These are phyloP conservation scores for Caranx ignobilis DNA, from an alignment of 2,113 vertebrate genomes.

Conservation along the genomic window DNA sequence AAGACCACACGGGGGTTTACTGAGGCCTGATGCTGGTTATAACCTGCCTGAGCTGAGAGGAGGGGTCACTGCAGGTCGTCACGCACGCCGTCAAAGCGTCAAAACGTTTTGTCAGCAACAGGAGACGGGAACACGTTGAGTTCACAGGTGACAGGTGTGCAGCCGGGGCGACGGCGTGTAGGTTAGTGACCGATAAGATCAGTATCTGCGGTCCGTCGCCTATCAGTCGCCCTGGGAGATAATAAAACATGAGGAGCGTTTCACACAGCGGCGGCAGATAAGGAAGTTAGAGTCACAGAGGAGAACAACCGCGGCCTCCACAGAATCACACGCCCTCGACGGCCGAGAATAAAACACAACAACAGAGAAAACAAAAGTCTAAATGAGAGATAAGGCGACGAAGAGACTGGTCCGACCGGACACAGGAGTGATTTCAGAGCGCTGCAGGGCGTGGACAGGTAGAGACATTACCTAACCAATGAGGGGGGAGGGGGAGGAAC, in stretches of 20 bases:
- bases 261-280: background rate
- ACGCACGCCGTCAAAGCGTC: background rate
- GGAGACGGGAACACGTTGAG: background rate
- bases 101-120: background rate
- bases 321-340: background rate
- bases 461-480: background rate
- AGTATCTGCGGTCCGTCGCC: conserved; percentile 25
- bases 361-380: background rate
- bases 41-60: background rate
- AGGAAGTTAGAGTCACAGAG: conserved; percentile 7
- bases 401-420: conserved; percentile 16
- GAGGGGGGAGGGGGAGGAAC: background rate
- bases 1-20: background rate
- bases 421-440: background rate
- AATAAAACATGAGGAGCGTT: conserved; percentile 15
- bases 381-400: background rate
- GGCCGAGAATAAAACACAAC: too few species aligned
- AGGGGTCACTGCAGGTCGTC: background rate
- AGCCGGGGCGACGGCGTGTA: background rate
- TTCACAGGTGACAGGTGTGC: background rate
- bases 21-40: too few species aligned
- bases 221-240: conserved; percentile 37
- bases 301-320: conserved; percentile 23
- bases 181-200: conserved; percentile 32
- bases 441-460: background rate